Evolutionary conservation across 2,113 vertebrate genomes (phyloP), one percentile per base, ranked within the genome.

Genomic region (Grus americana): DNA sequence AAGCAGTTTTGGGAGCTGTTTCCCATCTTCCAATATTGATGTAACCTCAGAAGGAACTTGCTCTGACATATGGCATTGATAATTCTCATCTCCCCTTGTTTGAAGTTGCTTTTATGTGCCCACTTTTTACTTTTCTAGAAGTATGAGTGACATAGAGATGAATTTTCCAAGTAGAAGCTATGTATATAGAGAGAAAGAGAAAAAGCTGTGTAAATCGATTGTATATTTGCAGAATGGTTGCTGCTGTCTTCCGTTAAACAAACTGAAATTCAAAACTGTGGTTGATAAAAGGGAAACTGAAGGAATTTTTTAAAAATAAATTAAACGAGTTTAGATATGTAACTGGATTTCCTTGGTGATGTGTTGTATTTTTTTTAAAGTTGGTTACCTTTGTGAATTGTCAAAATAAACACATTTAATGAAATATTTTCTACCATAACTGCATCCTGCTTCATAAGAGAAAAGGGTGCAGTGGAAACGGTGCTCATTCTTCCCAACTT

Each of bases 1-100:
- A 93, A 92, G 55, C 38, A 52, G 40, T 84, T 94, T 29, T 52
- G 29, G 32, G 58, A 96, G 63, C 88, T 94, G 79, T 93, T 96
- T 97, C 78, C 40, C 23, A 80, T 93, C 80, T 95, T 80, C 82
- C 81, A 44, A 32, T 95, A 89, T 81, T 93, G 88, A 74, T 89
- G 62, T 93, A 96, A 94, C 83, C 88, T 93, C 34, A 89, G 65
- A 62, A 93, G 21, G 79, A 95, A 57, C 65, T 86, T 84, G 21
- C 68, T 91, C 76, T 84, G 29, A 81, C 94, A 94, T 86, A 79
- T 84, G 94, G 88, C 34, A 79, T 88, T 93, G 86, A 92, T 95
- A 91, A 87, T 75, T 91, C 73, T 89, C 10, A 0, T 86, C 46
- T 90, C 38, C 20, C 47, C 17, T 79, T 73, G 21, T 93, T 83